A percentile compares a stretch with the other conserved stretches of the same genome.
These are phyloP conservation scores for Trichonephila clavipes DNA, from an alignment of 1,140 invertebrate species.

Conservation along the genomic window DNA sequence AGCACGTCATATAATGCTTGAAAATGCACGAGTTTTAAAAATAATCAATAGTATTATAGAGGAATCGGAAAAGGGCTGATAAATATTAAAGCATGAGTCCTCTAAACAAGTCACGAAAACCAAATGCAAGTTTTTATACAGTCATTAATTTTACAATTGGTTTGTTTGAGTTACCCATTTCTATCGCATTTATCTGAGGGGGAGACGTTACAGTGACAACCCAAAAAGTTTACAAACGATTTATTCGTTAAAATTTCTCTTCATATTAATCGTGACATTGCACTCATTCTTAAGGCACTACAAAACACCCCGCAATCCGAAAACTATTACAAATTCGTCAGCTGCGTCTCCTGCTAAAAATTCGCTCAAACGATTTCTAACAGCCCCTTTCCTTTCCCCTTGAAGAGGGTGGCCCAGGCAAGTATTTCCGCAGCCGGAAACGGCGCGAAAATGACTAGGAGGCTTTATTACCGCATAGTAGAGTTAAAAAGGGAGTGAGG, in stretches of 20 bases:
- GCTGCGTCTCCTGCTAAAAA: not conserved
- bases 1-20: no score
- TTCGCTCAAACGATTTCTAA: conserved; percentile 16
- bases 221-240: not conserved
- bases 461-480: conserved; percentile 13
- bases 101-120: not conserved
- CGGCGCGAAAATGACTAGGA: conserved; percentile 26
- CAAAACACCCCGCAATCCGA: not conserved
- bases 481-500: not conserved
- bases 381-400: not conserved
- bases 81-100: not conserved
- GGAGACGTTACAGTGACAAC: not conserved
- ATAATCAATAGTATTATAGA: not conserved
- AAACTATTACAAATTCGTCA: not conserved
- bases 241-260: no score
- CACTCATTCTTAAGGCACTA: no score
- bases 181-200: not conserved
- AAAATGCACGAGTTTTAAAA: no score
- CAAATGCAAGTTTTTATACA: not conserved
- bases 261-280: no score
- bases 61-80: not conserved
- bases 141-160: not conserved
- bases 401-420: not conserved
- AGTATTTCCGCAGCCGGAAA: conserved; percentile 18
- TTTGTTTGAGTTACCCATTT: not conserved